A percentile compares a stretch with the other conserved stretches of the same genome.
Conservation (phyloP, 2,797 vertebrate genomes). For the Diplodus puntazzo region DNA sequence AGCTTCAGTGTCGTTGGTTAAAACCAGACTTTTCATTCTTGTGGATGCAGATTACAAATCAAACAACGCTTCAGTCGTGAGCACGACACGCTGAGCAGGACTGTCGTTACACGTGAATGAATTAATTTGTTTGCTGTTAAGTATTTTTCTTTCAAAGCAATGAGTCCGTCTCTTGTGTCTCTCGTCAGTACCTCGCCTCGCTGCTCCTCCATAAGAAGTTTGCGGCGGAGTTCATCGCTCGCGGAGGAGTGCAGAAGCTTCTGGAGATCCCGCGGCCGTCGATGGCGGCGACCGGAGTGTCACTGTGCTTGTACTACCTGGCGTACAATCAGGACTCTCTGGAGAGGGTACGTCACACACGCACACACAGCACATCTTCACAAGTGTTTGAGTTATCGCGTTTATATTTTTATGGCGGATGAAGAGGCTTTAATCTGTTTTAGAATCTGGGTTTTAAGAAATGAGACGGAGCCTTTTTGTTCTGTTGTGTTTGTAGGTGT, state of each 20-base stretch:
- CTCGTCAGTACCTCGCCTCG: constrained; percentile 91
- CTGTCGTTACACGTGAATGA: no score
- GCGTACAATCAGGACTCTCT: constrained; percentile 98
- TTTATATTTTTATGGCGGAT: no score
- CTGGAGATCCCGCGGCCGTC: constrained; percentile 95
- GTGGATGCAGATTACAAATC: no score
- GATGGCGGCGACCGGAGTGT: constrained; percentile 97
- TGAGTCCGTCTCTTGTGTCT: not conserved
- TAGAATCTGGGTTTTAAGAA: no score
- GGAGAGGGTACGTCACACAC: constrained; percentile 89
- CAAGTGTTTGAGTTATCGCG: no score
- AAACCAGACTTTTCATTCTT: no score
- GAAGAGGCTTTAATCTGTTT: no score
- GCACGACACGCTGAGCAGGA: no score
- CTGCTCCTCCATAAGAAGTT: constrained; percentile 98
- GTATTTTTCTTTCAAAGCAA: not conserved
- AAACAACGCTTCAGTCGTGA: no score
- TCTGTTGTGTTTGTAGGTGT: constrained; percentile 83
- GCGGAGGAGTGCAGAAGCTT: constrained; percentile 94
- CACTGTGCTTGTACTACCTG: constrained; percentile 96
- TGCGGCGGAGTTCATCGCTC: constrained; percentile 94
- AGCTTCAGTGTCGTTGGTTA: no score
- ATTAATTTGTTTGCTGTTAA: not conserved
- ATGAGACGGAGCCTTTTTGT: not conserved
- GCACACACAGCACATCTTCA: not conserved